Conservation (phyloP, 2,888 invertebrate genomes). For the Aplocera efformata region DNA sequence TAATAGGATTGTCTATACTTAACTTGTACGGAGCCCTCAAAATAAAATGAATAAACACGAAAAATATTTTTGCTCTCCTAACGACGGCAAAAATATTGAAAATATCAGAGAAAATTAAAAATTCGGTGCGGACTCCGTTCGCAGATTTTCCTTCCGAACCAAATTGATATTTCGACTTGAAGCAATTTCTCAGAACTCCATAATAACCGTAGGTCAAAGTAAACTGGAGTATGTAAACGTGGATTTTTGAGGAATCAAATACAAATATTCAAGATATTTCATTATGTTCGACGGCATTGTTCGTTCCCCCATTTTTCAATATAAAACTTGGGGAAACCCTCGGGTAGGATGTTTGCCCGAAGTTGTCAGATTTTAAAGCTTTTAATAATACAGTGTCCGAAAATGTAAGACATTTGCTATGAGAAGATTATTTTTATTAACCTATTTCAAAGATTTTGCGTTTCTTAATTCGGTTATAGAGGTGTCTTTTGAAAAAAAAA, state of each 20-base stretch:
- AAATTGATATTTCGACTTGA: constrained; percentile 23
- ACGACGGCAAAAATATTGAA: constrained; percentile 27
- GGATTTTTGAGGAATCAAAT: constrained; percentile 56
- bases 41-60: constrained; percentile 17
- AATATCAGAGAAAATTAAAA: constrained; percentile 31
- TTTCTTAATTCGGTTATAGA: no score
- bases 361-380: not conserved
- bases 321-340: constrained; percentile 37
- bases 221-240: constrained; percentile 39
- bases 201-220: constrained; percentile 27
- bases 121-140: constrained; percentile 20
- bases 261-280: constrained; percentile 75
- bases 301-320: constrained; percentile 48
- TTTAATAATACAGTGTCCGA: no score
- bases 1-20: no score
- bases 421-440: no score
- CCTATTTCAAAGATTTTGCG: no score
- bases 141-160: constrained; percentile 31
- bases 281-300: constrained; percentile 56
- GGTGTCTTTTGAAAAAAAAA: no score
- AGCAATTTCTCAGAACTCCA: constrained; percentile 6
- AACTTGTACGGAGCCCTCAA: no score
- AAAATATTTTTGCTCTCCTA: constrained; percentile 17
- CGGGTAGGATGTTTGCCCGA: constrained; percentile 11
- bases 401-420: no score